Base-by-base conservation (phyloP, 2,113 vertebrate genomes). In the Cyanocitta stelleri region DNA sequence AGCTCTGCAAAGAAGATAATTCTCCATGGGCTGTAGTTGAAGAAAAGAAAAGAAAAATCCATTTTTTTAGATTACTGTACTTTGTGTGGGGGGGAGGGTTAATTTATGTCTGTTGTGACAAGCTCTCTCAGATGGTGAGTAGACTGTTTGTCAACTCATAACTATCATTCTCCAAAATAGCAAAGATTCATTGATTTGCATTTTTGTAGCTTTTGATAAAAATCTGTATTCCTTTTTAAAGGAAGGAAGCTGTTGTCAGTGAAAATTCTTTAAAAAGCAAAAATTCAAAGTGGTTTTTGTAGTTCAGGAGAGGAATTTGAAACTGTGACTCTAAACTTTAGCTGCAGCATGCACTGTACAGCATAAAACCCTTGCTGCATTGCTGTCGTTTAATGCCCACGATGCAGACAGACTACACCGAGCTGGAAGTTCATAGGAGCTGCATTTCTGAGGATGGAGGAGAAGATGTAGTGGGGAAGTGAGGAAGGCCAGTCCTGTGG, bases 41-140 rank as follows among this genome's bases (percentile, higher is more conserved):
- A 95, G 89, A 96, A 95, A 95, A 87, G 54, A 77, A 95, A 94
- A 89, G 82, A 79, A 96, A 95, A 95, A 86, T 62, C 43, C 15
- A 12, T 79, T 90, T 87, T 85, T 88, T 81, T 41, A 69, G 54
- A 87, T 87, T 93, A 54, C 33, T 0, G 2, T 94, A 66, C 87
- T 96, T 83, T 39, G 20, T 15, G 14, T 2, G 32, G 0, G 77
- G 63, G 55, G 92, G 94, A 51, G 89, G 73, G 87, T 78, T 96
- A 96, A 94, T 96, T 96, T 93, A 96, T 90, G 92, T 95, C 52
- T 95, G 90, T 95, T 96, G 95, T 96, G 95, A 94, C 97, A 96
- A 83, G 81, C 54, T 73, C 62, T 78, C 68, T 96, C 95, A 90
- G 92, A 97, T 93, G 59, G 55, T 1, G 39, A 96, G 93, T 85